Evolutionary conservation across 2,888 invertebrate species (phyloP), one percentile per base, ranked within the genome.

Genomic region (Chirona hameri): DNA sequence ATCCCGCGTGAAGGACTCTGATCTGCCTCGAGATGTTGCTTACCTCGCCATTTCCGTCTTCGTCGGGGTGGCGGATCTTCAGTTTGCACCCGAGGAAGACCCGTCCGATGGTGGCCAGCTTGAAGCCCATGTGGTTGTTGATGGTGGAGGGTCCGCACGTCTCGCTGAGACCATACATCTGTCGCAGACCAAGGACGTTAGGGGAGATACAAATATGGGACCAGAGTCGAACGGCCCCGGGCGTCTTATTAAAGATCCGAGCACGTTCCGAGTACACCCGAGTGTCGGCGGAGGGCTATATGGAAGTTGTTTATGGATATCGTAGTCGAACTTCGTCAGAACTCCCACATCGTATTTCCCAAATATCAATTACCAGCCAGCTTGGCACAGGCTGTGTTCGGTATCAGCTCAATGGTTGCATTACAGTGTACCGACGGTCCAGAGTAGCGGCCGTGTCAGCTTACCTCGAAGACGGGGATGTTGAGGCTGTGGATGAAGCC

Each of bases 401-500:
- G 39, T 7, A 39, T 39, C 39, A 39, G 39, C 39, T 39, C 39
- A 39, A 39, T 39, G 39, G 39, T 39, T 39, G 4, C 39, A 39
- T 7, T 39, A 7, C 39, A 39, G 39, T 39, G 39, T 7, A 39
- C 39, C 39, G 39, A 39, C 39, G 39, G 39, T 7, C 39, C 39
- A 39, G 39, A 39, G 39, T 7, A 39, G 39, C 39, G 39, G 39
- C 39, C 39, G 39, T 39, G 15, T 4, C 52, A 12, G 52, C 84
- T 84, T 85, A 88, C 88, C 85, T 96, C 96, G 87, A 93, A 90
- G 79, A 97, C 90, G 2, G 93, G 93, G 85, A 97, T 91, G 87
- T 96, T 95, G 80, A 97, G 89, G 82, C 95, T 95, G 86, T 94
- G 90, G 89, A 97, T 96, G 89, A 94, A 97, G 87, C 93, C 93